These are phyloP conservation scores for Thunnus maccoyii DNA, from an alignment of 2,113 vertebrate species.

Conservation along the genomic window DNA sequence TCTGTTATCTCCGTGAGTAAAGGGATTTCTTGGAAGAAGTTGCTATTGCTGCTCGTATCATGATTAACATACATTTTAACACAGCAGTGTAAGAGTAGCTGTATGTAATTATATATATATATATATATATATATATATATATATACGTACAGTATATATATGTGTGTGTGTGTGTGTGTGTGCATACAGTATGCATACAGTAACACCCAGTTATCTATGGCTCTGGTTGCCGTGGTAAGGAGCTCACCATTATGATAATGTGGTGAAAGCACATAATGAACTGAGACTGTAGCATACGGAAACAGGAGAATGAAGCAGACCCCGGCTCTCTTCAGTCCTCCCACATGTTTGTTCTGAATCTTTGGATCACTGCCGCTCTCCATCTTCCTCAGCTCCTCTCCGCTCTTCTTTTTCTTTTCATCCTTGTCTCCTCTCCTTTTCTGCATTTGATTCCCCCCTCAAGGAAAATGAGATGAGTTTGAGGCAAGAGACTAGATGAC, in stretches of 20 bases:
- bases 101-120: background rate
- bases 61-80: constrained; percentile 40
- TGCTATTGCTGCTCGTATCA: constrained; percentile 20
- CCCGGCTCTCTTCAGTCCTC: constrained; percentile 10
- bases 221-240: background rate
- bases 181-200: background rate
- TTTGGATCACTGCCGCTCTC: constrained; percentile 21
- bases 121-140: too few species aligned
- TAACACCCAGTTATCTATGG: constrained; percentile 6
- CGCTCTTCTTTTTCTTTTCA: constrained; percentile 3
- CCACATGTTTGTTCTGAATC: constrained; percentile 1
- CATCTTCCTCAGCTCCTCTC: constrained; percentile 3
- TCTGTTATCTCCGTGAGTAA: constrained; percentile 41
- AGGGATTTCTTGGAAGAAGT: constrained; percentile 20
- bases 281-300: background rate
- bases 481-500: constrained; percentile 72
- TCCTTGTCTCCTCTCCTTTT: constrained; percentile 43
- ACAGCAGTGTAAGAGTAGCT: background rate
- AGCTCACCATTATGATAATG: constrained; percentile 47
- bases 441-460: constrained; percentile 44
- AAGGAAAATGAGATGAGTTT: constrained; percentile 65
- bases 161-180: background rate
- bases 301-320: constrained; percentile 16
- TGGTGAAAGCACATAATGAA: constrained; percentile 36
- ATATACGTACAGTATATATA: too few species aligned